Evolutionary conservation across 2,113 vertebrate genomes (phyloP).

Genomic region (Hippolais icterina): DNA sequence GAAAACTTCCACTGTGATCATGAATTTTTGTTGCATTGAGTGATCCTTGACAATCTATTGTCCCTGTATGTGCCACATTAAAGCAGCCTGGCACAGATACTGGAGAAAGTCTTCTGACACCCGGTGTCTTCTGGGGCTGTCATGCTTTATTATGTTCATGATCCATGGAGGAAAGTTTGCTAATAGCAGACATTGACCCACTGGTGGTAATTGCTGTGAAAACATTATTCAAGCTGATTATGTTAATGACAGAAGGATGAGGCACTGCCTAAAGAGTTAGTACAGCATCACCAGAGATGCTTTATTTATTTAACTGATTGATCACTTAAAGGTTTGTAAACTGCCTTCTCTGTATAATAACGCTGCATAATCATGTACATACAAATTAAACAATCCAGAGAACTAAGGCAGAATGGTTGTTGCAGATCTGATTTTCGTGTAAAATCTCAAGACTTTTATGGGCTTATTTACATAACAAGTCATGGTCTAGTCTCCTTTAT

Average conservation of each 20-base stretch:
- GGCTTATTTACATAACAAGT: conserved; percentile 55
- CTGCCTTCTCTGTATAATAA: neutral
- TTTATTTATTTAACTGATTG: conserved; percentile 51
- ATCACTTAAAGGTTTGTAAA: conserved; percentile 46
- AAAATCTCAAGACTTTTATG: conserved; percentile 22
- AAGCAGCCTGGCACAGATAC: neutral
- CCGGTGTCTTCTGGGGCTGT: neutral
- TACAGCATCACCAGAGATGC: neutral
- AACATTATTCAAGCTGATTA: conserved; percentile 27
- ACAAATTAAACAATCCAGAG: conserved; percentile 7
- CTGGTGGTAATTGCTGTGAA: conserved; percentile 18
- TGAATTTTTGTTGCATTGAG: neutral
- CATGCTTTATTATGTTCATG: neutral
- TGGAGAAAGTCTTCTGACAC: neutral
- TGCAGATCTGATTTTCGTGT: neutral
- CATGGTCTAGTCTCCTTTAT: conserved; percentile 26
- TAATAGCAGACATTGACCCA: conserved; percentile 37
- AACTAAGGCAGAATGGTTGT: neutral
- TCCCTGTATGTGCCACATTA: neutral
- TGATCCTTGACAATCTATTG: neutral
- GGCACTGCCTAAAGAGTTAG: neutral
- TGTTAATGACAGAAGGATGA: conserved; percentile 20
- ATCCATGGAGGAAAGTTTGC: conserved; percentile 27
- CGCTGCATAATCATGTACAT: neutral
- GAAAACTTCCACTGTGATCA: neutral